Base-by-base conservation (phyloP, 2,888 invertebrate species). In the Aromia moschata region DNA sequence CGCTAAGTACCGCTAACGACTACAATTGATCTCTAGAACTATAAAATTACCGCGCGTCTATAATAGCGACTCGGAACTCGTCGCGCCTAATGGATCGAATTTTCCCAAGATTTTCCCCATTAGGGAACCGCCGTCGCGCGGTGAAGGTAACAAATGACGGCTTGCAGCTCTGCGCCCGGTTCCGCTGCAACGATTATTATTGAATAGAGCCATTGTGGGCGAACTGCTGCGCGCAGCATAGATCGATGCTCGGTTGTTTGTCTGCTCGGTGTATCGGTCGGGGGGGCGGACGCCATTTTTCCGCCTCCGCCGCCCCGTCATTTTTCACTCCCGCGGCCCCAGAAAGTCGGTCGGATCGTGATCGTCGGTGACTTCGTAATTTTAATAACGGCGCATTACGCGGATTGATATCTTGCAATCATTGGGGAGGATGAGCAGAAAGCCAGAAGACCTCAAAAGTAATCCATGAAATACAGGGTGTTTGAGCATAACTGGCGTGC, bases 241-340 rank as follows among this genome's bases (percentile, higher is more conserved):
- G 70, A 71, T 71, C 70, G 67, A 71, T 74, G 68, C 56, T 65
- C 65, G 53, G 64, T 68, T 69, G 69, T 72, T 72, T 68, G 70
- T 72, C 69, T 67, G 63, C 62, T 65, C 69, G 58, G 62, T 64
- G 71, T 72, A 71, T 71, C 69, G 66, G 70, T 69, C 70, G 30
- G 30, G 11, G 45, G 14, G 45, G 45, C 55, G 52, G 51, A 47
- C 49, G 52, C 56, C 56, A n/a, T 62, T 67, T 64, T 70, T 66
- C 56, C 52, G 60, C 58, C 64, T 60, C 59, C 64, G 62, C 59
- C 63, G 61, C 65, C 60, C 64, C 60, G 59, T 65, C 63, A 63
- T 64, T 67, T 68, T 68, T 67, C 67, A 65, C n/a, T 67, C 46
- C 54, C 61, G 53, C 46, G 52, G 58, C 62, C 59, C 62, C 67